Base-by-base conservation (phyloP, 2,797 vertebrate genomes). In the Prunella strophiata region DNA sequence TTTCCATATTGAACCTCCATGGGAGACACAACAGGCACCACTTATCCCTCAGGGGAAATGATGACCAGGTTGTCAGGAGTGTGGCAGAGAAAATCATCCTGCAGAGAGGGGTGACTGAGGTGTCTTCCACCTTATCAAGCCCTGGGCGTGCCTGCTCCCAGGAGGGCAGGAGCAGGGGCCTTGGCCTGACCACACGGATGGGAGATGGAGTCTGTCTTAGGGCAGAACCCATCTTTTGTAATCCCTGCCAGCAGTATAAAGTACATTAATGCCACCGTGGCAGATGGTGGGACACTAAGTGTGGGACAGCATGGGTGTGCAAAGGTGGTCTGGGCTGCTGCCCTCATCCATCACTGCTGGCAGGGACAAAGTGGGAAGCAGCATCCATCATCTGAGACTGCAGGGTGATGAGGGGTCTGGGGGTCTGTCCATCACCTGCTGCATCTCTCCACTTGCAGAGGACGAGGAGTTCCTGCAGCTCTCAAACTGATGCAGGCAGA, bases 381-480 rank as follows among this genome's bases (percentile, higher is more conserved):
- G 47, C 74, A 62, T n/a, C 11, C 48, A 26, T 29, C 0, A 0
- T 1, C 2, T 32, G 52, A 51, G 36, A 10, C 59, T 2, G 2
- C 2, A 17, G 61, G 47, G n/a, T 2, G 0, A 25, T 71, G 36
- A 45, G 13, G 36, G 16, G 3, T 52, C 59, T 54, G 16, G 17
- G 27, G 7, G 34, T 85, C 63, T 70, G 40, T 58, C 66, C 2
- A 2, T 90, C 58, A 91, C 34, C 30, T 48, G 25, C 2, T 19
- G 4, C 7, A 1, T 77, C 40, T 91, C 32, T 95, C 66, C 5
- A 1, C 30, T 93, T 96, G 92, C 94, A 96, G 96, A 96, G 36
- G 95, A 96, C 0, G 96, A 96, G 48, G 95, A 96, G 67, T 91
- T 96, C 68, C 92, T 96, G 67, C 92, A 40, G n/a, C 91, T 89